A percentile compares a stretch with the other conserved stretches of the same genome.
phyloP scores from a whole-genome alignment of 92 coral and sea anemone genomes.

The Muricea muricata region DNA sequence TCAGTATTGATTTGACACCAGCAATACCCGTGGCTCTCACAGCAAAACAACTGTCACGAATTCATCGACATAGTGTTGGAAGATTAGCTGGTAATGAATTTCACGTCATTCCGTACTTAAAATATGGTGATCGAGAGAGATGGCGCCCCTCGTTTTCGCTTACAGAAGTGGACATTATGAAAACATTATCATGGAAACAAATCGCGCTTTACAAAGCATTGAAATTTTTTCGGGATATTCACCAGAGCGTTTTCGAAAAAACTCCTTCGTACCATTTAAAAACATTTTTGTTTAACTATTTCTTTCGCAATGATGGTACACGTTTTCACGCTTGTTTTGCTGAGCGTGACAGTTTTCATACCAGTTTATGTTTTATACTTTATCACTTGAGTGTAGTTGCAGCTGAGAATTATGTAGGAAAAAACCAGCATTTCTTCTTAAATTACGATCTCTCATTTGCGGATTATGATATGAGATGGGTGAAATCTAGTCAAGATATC shows the following conservation, averaged over 20 bases:
- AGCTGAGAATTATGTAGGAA: not conserved
- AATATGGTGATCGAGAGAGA: not conserved
- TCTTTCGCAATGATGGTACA: not conserved
- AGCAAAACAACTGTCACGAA: not conserved
- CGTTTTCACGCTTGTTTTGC: not conserved
- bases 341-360: not conserved
- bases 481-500: not conserved
- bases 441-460: too few relatives aligned
- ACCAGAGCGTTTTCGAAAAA: not conserved
- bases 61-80: not conserved
- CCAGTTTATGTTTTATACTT: not conserved
- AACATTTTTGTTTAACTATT: not conserved
- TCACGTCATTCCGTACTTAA: conserved; percentile 41
- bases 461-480: not conserved
- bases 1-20: conserved; percentile 48
- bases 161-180: not conserved
- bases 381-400: not conserved
- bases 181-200: not conserved
- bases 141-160: not conserved
- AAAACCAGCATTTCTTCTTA: not conserved
- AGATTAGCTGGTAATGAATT: not conserved
- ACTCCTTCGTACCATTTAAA: not conserved
- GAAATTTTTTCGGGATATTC: not conserved
- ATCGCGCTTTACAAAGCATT: not conserved
- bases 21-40: conserved; percentile 14